Percentiles rank a stretch among this genome's conserved stretches.
Evolutionary conservation across 1,140 invertebrate genomes (phyloP).

Genomic region (Coboldia fuscipes): DNA sequence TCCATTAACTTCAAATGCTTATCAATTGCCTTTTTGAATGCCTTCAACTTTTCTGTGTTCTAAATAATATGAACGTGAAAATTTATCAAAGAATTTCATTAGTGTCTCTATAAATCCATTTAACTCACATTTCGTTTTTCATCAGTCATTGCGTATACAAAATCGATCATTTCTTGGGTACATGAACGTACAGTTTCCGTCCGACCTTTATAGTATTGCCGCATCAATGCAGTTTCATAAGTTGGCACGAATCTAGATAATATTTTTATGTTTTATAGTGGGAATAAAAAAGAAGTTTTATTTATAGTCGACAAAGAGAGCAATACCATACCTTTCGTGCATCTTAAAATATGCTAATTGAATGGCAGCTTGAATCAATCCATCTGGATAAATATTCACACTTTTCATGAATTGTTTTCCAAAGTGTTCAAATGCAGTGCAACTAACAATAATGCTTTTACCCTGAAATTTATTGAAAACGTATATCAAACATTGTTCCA

Average conservation of each 20-base stretch:
- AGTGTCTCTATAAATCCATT: neutral
- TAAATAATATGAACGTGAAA: conserved; percentile 3
- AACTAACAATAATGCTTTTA: conserved; percentile 18
- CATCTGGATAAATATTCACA: conserved; percentile 32
- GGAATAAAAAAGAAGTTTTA: neutral
- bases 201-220: conserved; percentile 26
- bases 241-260: conserved; percentile 24
- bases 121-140: conserved; percentile 8
- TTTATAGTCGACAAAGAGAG: no score
- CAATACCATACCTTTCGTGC: conserved; percentile 18
- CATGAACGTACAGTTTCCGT: conserved; percentile 28
- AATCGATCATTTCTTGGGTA: conserved; percentile 18
- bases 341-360: conserved; percentile 36
- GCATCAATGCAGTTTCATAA: conserved; percentile 30
- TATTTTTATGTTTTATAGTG: neutral
- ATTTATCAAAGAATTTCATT: neutral
- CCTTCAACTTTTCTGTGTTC: conserved; percentile 8
- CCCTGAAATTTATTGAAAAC: conserved; percentile 11
- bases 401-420: conserved; percentile 28
- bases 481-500: neutral
- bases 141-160: conserved; percentile 22
- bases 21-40: conserved; percentile 18
- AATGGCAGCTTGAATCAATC: conserved; percentile 37
- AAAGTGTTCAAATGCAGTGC: conserved; percentile 23
- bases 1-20: conserved; percentile 21